Evolutionary conservation across 2,113 vertebrate genomes (phyloP), one percentile per base, ranked within the genome.

Genomic region (Melanocharis versteri): DNA sequence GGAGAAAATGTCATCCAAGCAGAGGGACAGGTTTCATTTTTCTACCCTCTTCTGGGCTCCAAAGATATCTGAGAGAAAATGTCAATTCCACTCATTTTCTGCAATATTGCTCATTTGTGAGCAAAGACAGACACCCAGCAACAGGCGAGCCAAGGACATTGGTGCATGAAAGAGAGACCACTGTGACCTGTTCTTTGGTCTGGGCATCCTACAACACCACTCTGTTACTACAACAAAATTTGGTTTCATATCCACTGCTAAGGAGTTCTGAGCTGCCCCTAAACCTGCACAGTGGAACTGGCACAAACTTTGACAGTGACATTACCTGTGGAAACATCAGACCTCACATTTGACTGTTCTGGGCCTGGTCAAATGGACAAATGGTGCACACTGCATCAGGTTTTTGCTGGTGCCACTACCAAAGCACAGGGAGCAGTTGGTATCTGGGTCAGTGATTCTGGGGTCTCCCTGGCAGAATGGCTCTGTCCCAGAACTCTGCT

Each of bases 391-490:
- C 53, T 61, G n/a, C 22, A 40, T 10, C 37, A 40, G 42, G 31
- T 19, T 87, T 88, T 56, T 47, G 20, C 33, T 39, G 48, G 73
- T 45, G 66, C 18, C 39, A 26, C 26, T 21, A 16, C 24, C 2
- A 6, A 20, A 44, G 23, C 37, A 26, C 26, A 69, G 0, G 0
- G 19, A 48, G 54, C 58, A 60, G 35, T 9, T 30, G 33, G 42
- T 45, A 9, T 11, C 17, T 14, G 28, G 19, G 17, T 31, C 39
- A 31, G 53, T 2, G 58, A 51, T 42, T 48, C 13, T 22, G 21
- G 58, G 47, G 30, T 51, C 42, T 77, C 40, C 40, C 28, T 28
- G 23, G 27, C 35, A 68, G 61, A 50, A 64, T 9, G 22, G 70
- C 19, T 77, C 54, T 64, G 37, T 72, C 22, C 44, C 37, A 40